These are phyloP conservation scores for Leptestheria dahalacensis DNA, from an alignment of 1,140 invertebrate species.

Conservation along the genomic window DNA sequence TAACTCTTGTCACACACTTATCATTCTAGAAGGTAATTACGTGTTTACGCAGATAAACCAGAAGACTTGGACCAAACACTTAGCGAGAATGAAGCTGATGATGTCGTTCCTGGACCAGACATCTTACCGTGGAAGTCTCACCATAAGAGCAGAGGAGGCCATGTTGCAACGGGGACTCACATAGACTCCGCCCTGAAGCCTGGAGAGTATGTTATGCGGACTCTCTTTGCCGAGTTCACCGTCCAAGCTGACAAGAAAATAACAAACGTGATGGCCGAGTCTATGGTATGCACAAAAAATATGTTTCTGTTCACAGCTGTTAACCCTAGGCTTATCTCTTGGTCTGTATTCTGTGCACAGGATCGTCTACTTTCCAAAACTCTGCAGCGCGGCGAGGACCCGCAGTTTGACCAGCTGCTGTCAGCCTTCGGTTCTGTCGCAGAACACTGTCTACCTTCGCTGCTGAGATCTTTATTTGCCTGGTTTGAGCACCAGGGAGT, in stretches of 20 bases:
- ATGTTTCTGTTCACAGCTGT: too few relatives aligned
- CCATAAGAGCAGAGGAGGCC: constrained; percentile 52
- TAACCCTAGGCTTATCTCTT: too few relatives aligned
- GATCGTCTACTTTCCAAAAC: constrained; percentile 85
- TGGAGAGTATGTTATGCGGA: constrained; percentile 88
- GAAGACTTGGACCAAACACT: not conserved
- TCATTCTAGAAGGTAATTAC: not conserved
- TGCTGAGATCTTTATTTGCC: constrained; percentile 79
- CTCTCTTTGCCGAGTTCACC: constrained; percentile 86
- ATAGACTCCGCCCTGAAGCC: constrained; percentile 37
- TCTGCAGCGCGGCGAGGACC: constrained; percentile 85
- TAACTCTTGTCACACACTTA: not conserved
- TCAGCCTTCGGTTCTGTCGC: constrained; percentile 82
- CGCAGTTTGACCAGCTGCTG: constrained; percentile 87
- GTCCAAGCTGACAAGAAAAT: constrained; percentile 86
- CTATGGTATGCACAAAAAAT: constrained; percentile 51
- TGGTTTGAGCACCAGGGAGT: constrained; percentile 88
- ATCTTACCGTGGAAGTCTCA: constrained; percentile 59
- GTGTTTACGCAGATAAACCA: not conserved
- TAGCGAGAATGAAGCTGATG: not conserved
- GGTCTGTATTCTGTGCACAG: constrained; percentile 31
- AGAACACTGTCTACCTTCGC: constrained; percentile 92
- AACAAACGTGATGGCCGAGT: constrained; percentile 81
- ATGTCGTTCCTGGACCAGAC: not conserved
- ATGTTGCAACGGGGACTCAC: constrained; percentile 26